These are phyloP conservation scores for Cetonia aurata DNA, from an alignment of 2,888 invertebrate species.

Conservation along the genomic window DNA sequence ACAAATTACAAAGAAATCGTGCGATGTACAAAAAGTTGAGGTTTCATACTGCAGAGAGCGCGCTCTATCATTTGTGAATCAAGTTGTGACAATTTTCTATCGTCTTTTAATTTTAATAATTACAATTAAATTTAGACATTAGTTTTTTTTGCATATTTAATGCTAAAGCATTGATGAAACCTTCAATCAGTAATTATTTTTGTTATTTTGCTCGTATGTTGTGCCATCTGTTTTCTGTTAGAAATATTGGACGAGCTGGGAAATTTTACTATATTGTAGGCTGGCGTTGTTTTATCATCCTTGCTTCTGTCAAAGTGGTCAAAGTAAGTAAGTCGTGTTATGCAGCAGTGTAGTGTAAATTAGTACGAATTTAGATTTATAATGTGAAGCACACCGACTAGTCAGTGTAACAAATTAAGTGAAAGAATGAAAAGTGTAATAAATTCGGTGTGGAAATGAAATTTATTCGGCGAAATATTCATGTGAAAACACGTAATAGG, in stretches of 20 bases:
- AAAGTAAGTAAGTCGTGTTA: conserved; percentile 1
- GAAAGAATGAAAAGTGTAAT: conserved; percentile 19
- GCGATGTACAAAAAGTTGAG: too few species aligned
- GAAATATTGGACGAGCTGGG: too few species aligned
- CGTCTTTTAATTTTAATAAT: too few species aligned
- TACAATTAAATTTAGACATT: too few species aligned
- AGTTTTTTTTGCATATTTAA: too few species aligned
- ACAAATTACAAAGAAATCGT: too few species aligned
- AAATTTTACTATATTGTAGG: too few species aligned
- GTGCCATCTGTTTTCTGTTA: not conserved
- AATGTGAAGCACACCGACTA: conserved; percentile 19
- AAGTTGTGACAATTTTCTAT: too few species aligned
- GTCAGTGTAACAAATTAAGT: conserved; percentile 24
- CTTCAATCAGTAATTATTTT: too few species aligned
- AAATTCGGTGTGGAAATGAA: conserved; percentile 1
- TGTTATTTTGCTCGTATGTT: not conserved
- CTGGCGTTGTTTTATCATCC: not conserved
- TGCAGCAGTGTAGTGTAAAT: conserved; percentile 8
- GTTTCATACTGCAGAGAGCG: too few species aligned
- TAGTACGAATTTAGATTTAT: not conserved
- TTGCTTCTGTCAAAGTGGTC: conserved; percentile 9
- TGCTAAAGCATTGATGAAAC: too few species aligned
- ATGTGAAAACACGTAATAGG: conserved; percentile 20
- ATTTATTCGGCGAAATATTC: conserved; percentile 14
- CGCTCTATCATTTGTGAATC: too few species aligned